phyloP scores from a whole-genome alignment of 2,888 invertebrate genomes.

The Zeuzera pyrina region DNA sequence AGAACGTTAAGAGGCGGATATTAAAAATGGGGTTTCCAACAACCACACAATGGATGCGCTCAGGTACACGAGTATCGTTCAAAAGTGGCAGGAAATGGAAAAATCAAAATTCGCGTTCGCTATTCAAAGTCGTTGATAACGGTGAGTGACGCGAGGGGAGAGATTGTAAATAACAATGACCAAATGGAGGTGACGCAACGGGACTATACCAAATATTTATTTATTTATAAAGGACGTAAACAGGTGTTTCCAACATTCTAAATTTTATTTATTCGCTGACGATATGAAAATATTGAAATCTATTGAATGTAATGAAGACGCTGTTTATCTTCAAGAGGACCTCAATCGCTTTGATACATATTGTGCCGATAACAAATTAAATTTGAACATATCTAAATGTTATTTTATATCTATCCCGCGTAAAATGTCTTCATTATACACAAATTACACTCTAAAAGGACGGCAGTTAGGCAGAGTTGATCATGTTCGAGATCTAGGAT shows the following conservation, averaged over 20 bases:
- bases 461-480: no score
- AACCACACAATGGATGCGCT: constrained; percentile 39
- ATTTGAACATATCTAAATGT: no score
- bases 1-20: constrained; percentile 35
- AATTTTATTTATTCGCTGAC: not conserved
- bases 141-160: constrained; percentile 17
- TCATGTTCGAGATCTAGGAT: no score
- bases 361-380: no score
- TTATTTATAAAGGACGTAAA: constrained; percentile 1
- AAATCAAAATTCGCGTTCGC: constrained; percentile 50
- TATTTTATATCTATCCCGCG: no score
- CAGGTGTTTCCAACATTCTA: constrained; percentile 3
- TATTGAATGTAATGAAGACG: no score
- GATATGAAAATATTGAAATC: not conserved
- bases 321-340: no score
- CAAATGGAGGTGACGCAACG: constrained; percentile 16
- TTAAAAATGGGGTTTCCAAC: constrained; percentile 40
- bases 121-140: constrained; percentile 42
- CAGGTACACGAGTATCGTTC: constrained; percentile 34
- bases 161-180: constrained; percentile 22
- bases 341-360: no score
- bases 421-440: no score
- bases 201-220: constrained; percentile 6
- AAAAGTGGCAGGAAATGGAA: constrained; percentile 57
- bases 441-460: no score